Base-by-base conservation (phyloP, 2,797 vertebrate genomes). In the Danio choprae region DNA sequence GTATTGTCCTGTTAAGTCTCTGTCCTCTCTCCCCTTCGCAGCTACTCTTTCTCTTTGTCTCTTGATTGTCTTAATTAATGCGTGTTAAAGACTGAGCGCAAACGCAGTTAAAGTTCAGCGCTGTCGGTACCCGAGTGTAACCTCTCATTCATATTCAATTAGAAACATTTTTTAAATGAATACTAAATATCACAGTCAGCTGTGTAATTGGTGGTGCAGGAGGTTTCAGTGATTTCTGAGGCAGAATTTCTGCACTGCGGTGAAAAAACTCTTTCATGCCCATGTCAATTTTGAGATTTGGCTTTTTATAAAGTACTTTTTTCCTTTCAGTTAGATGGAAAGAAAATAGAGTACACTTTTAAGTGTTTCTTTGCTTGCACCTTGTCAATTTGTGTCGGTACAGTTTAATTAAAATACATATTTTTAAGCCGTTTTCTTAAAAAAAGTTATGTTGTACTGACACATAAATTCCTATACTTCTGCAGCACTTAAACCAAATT, bases 21-120 rank as follows among this genome's bases (percentile, higher is more conserved):
- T 68, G 38, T 46, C 11, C 8, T 36, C 13, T 78, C 22, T 48
- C 43, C 59, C 40, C 2, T 51, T 69, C 16, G 43, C 20, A 58
- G 20, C 15, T 22, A 60, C 46, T 50, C 20, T 55, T 46, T 53
- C 48, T 63, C 56, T 78, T 50, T 60, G 41, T 69, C 29, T 69
- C 12, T 20, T 78, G 55, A 58, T 69, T 59, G 43, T 69, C 65
- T 72, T 79, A 79, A 71, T 78, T 70, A 70, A 60, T 79, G 44
- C 11, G 55, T 29, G 38, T 63, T 71, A 79, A 70, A 51, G 43
- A 63, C 16, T 71, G 50, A 11, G 41, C 7, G 12, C 36, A 51
- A 16, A 71, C 1, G 6, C 77, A 71, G n/a, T 71, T 43, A 46
- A 69, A 79, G 68, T 72, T 71, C 58, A 79, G 9, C 72, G 2